Percentiles rank a stretch among this genome's conserved stretches.
Evolutionary conservation across 2,113 vertebrate species (phyloP).

Genomic region (Ranitomeya variabilis): DNA sequence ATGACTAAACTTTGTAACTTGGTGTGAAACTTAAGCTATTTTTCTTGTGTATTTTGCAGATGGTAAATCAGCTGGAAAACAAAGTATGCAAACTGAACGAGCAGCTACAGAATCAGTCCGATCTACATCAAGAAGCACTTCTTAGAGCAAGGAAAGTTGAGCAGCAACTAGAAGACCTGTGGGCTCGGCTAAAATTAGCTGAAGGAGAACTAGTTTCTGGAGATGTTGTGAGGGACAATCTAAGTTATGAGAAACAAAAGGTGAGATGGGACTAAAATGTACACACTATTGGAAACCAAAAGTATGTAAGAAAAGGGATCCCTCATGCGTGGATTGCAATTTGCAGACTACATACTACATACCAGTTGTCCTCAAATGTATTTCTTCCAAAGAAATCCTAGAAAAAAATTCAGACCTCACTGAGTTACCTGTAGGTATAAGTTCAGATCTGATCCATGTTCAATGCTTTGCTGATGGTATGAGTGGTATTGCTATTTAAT

Average conservation of each 20-base stretch:
- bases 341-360: too few species aligned
- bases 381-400: too few species aligned
- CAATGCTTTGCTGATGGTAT: too few species aligned
- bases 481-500: too few species aligned
- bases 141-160: constrained; percentile 78
- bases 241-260: constrained; percentile 79
- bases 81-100: constrained; percentile 69
- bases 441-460: too few species aligned
- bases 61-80: constrained; percentile 75
- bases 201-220: constrained; percentile 78
- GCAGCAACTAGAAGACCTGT: constrained; percentile 73
- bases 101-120: constrained; percentile 73
- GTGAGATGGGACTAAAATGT: constrained; percentile 67
- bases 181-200: constrained; percentile 70
- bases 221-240: constrained; percentile 72
- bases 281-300: neutral
- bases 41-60: constrained; percentile 59
- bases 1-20: neutral
- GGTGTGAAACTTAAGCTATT: neutral
- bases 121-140: constrained; percentile 70
- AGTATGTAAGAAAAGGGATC: too few species aligned
- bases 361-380: too few species aligned
- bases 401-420: too few species aligned
- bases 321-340: too few species aligned
- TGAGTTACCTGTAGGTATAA: too few species aligned